These are phyloP conservation scores for Poecilia picta DNA, from an alignment of 2,797 vertebrate species.

Conservation along the genomic window DNA sequence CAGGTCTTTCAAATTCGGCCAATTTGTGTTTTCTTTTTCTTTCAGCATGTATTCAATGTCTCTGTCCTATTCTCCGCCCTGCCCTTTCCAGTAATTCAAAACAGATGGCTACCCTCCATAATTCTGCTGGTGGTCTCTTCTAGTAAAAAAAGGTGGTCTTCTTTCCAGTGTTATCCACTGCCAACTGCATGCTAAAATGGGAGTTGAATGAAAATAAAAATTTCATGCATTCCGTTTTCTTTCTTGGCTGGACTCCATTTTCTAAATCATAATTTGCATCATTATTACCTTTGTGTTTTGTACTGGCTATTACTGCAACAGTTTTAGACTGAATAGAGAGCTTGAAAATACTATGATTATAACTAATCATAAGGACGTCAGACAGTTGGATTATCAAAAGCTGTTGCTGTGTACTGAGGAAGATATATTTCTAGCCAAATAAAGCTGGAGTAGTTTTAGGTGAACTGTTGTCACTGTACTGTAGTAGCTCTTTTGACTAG, in stretches of 20 bases:
- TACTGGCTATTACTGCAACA: background rate
- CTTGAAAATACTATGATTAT: background rate
- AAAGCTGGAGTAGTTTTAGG: background rate
- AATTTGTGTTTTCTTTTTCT: constrained; percentile 1
- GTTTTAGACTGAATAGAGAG: background rate
- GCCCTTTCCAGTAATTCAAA: background rate
- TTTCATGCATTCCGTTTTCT: background rate
- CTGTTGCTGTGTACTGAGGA: background rate
- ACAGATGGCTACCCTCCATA: background rate
- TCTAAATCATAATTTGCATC: background rate
- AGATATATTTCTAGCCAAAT: background rate
- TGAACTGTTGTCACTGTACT: background rate
- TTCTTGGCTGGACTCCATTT: background rate
- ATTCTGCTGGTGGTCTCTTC: background rate
- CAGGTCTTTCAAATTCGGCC: background rate
- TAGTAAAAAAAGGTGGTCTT: background rate
- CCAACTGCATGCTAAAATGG: background rate
- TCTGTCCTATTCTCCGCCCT: background rate
- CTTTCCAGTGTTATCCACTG: background rate
- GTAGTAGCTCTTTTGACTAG: background rate
- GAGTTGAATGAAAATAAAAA: background rate
- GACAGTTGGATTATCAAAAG: background rate
- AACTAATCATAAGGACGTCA: too few relatives aligned
- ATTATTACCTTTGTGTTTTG: background rate
- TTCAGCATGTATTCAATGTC: background rate